These are phyloP conservation scores for Urocynchramus pylzowi DNA, from an alignment of 2,113 vertebrate genomes.

Conservation along the genomic window DNA sequence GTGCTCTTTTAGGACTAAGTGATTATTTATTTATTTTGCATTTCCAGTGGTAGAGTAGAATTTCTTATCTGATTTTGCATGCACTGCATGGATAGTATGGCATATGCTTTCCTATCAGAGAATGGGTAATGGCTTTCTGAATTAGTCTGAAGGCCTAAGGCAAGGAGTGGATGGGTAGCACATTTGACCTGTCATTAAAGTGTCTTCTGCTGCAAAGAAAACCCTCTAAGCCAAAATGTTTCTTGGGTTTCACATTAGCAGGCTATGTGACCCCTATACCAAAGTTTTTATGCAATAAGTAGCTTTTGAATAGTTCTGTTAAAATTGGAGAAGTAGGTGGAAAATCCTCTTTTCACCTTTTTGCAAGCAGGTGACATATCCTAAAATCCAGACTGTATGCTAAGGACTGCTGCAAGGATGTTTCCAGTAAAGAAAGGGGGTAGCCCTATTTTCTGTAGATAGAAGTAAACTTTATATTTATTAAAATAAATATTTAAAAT, in stretches of 20 bases:
- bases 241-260: slow-evolving; percentile 16
- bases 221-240: slow-evolving; percentile 37
- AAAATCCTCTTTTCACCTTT: not conserved
- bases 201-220: slow-evolving; percentile 47
- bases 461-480: not conserved
- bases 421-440: not conserved
- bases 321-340: not conserved
- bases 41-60: not conserved
- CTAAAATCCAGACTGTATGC: slow-evolving; percentile 19
- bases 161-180: slow-evolving; percentile 48
- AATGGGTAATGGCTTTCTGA: slow-evolving; percentile 63
- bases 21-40: not conserved
- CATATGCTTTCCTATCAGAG: slow-evolving; percentile 18
- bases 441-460: not conserved
- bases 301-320: not conserved
- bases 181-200: slow-evolving; percentile 66
- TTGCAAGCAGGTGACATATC: not conserved
- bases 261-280: not conserved
- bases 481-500: not conserved
- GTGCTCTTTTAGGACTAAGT: not conserved
- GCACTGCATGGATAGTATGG: not conserved
- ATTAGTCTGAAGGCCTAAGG: slow-evolving; percentile 62
- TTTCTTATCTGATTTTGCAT: slow-evolving; percentile 40
- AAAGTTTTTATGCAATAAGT: not conserved
- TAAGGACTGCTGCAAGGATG: not conserved